Evolutionary conservation across 2,888 invertebrate species (phyloP).

Genomic region (Hemaris fuciformis): DNA sequence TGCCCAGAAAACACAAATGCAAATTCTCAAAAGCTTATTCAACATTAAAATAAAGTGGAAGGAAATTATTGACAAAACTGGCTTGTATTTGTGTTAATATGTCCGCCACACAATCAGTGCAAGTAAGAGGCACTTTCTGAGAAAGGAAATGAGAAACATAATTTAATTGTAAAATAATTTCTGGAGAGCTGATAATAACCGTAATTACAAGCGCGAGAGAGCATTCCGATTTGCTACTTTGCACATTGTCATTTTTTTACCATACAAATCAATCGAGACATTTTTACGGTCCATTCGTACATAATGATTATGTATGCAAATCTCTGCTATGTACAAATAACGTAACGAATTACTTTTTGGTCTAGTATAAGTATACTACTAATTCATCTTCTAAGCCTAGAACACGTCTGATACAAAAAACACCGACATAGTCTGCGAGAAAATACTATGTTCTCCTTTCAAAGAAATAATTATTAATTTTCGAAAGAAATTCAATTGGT

Average conservation of each 20-base stretch:
- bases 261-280: not conserved
- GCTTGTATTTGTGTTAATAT: not conserved
- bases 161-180: not conserved
- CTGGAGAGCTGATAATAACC: not conserved
- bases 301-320: too few relatives aligned
- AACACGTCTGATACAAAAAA: too few relatives aligned
- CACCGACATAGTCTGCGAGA: too few relatives aligned
- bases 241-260: not conserved
- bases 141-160: slow-evolving; percentile 2
- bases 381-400: too few relatives aligned
- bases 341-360: too few relatives aligned
- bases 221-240: not conserved
- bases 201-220: not conserved
- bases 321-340: too few relatives aligned
- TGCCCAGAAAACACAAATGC: too few relatives aligned
- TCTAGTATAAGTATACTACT: too few relatives aligned
- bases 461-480: too few relatives aligned
- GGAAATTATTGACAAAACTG: not conserved
- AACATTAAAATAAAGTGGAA: not conserved
- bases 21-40: not conserved
- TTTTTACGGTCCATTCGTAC: too few relatives aligned
- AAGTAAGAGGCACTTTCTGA: not conserved
- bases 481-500: too few relatives aligned
- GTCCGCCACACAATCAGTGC: not conserved
- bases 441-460: too few relatives aligned